Conservation (phyloP, 2,113 vertebrate species). For the Centropus unirufus region DNA sequence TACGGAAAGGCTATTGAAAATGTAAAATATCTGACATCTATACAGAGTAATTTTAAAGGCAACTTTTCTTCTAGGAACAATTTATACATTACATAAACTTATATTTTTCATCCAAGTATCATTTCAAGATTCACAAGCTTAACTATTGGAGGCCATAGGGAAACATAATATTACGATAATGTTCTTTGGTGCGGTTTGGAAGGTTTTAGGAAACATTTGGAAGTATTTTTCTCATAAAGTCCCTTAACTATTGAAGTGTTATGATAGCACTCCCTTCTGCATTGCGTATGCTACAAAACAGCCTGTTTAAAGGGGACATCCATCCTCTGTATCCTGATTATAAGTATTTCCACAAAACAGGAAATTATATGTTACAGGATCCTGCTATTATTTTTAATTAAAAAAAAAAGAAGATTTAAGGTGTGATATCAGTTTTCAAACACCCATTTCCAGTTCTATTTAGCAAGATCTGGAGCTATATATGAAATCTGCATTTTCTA, state of each 20-base stretch:
- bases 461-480: constrained; percentile 12
- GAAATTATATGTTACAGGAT: constrained; percentile 70
- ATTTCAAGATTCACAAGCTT: constrained; percentile 83
- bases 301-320: constrained; percentile 71
- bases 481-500: constrained; percentile 47
- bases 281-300: constrained; percentile 65
- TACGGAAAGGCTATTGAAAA: constrained; percentile 61
- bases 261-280: constrained; percentile 87
- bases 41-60: constrained; percentile 61
- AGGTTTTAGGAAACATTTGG: constrained; percentile 94
- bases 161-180: constrained; percentile 95
- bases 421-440: constrained; percentile 47
- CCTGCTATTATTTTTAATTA: constrained; percentile 70
- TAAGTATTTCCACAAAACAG: constrained; percentile 65
- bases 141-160: constrained; percentile 87
- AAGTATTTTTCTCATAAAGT: constrained; percentile 97
- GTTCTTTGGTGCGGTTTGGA: constrained; percentile 95
- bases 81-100: constrained; percentile 75
- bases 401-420: constrained; percentile 55
- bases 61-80: constrained; percentile 72
- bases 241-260: constrained; percentile 94
- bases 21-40: constrained; percentile 66
- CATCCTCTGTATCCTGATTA: constrained; percentile 70
- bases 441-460: constrained; percentile 30
- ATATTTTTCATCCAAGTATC: constrained; percentile 90